These are phyloP conservation scores for Tanytarsus gracilentus DNA, from an alignment of 2,888 invertebrate species.

Conservation along the genomic window DNA sequence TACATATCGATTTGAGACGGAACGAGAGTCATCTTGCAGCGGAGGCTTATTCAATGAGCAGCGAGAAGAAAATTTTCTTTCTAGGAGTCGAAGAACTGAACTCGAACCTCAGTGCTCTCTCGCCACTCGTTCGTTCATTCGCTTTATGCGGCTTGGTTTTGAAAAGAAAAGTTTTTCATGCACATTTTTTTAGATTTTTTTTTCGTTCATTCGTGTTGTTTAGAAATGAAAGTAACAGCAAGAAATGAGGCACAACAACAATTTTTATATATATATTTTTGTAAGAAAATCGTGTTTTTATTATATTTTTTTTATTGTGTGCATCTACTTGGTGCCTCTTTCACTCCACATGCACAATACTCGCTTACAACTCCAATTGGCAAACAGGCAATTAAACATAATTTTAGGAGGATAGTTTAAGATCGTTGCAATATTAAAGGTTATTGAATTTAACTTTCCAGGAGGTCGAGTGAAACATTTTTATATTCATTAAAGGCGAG, in stretches of 20 bases:
- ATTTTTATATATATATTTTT: too few relatives aligned
- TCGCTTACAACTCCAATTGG: too few relatives aligned
- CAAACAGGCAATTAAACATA: too few relatives aligned
- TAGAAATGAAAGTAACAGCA: constrained; percentile 27
- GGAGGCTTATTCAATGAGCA: not conserved
- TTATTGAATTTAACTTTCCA: too few relatives aligned
- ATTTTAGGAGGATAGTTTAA: too few relatives aligned
- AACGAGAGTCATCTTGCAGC: not conserved
- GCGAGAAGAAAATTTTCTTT: not conserved
- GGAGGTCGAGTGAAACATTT: too few relatives aligned
- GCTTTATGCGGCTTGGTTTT: constrained; percentile 8
- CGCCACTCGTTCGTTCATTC: not conserved
- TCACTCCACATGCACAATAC: too few relatives aligned
- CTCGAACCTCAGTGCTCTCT: not conserved
- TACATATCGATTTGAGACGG: not conserved
- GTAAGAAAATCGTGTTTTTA: not conserved
- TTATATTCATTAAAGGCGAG: too few relatives aligned
- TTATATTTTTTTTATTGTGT: not conserved
- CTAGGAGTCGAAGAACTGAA: constrained; percentile 19
- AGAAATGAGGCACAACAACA: constrained; percentile 4
- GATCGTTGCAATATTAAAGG: too few relatives aligned
- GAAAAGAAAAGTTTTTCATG: constrained; percentile 23
- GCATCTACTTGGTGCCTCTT: too few relatives aligned
- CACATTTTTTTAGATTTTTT: constrained; percentile 11
- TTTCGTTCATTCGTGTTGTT: not conserved